Conservation (phyloP, 2,797 vertebrate species). For the Sitta carolinensis region DNA sequence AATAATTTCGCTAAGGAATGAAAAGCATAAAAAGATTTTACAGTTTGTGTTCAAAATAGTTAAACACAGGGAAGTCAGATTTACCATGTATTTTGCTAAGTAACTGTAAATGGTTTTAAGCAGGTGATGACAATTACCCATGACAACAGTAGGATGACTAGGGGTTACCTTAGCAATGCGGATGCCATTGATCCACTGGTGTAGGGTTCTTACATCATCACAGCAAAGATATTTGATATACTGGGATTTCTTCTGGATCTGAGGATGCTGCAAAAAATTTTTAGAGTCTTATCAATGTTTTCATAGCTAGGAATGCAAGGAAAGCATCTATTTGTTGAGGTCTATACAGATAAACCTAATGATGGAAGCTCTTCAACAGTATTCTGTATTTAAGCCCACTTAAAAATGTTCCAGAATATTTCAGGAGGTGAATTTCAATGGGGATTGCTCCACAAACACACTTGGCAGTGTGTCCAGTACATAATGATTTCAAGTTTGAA, state of each 20-base stretch:
- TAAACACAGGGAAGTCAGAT: neutral
- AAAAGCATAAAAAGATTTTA: neutral
- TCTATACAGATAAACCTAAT: neutral
- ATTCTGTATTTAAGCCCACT: neutral
- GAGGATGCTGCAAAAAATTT: slow-evolving; percentile 85
- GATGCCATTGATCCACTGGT: slow-evolving; percentile 98
- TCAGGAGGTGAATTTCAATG: neutral
- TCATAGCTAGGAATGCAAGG: neutral
- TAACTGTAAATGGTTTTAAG: neutral
- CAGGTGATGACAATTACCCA: neutral
- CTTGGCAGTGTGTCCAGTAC: neutral
- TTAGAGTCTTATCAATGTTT: neutral
- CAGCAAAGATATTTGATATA: slow-evolving; percentile 98
- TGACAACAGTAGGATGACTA: neutral
- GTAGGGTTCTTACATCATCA: slow-evolving; percentile 92
- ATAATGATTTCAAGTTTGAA: neutral
- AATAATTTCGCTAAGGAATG: neutral
- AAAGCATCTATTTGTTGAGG: neutral
- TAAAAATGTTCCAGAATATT: neutral
- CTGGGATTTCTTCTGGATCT: slow-evolving; percentile 99
- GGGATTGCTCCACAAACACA: neutral
- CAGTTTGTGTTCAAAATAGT: neutral
- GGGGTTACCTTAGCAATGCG: slow-evolving; percentile 91
- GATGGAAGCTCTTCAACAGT: neutral
- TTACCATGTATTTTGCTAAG: neutral